These are phyloP conservation scores for Dicaeum eximium DNA, from an alignment of 2,113 vertebrate species.

Conservation along the genomic window DNA sequence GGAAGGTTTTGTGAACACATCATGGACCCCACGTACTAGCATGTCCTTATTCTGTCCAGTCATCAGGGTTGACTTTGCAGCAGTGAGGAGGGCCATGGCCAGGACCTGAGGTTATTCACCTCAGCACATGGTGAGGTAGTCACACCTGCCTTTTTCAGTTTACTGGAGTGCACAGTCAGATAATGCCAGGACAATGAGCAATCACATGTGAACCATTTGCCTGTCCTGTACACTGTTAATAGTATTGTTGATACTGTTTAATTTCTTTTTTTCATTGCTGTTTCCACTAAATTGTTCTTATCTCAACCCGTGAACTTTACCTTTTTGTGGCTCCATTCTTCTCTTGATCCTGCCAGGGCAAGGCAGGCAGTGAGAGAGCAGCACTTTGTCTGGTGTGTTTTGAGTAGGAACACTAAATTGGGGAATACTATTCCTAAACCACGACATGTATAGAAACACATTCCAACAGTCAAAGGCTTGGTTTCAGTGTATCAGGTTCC, in stretches of 20 bases:
- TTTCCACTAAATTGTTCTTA: background rate
- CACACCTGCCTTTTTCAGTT: background rate
- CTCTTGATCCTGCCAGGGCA: background rate
- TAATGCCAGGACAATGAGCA: background rate
- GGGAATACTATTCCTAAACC: background rate
- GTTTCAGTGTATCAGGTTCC: background rate
- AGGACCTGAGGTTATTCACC: background rate
- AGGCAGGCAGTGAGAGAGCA: background rate
- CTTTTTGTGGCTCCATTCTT: background rate
- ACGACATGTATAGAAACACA: fast-evolving
- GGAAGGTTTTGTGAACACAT: background rate
- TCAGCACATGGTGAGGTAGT: background rate
- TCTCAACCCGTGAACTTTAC: background rate
- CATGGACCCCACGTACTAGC: background rate
- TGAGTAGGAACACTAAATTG: background rate
- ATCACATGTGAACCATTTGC: fast-evolving
- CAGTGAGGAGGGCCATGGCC: background rate
- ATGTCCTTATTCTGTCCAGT: background rate
- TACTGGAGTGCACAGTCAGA: background rate
- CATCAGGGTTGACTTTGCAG: background rate
- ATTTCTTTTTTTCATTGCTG: background rate
- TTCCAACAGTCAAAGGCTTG: background rate
- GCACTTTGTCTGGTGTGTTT: background rate
- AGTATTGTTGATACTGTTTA: background rate
- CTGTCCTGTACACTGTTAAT: background rate